Base-by-base conservation (phyloP, 2,888 invertebrate species). In the Aspidiotus rigidus region DNA sequence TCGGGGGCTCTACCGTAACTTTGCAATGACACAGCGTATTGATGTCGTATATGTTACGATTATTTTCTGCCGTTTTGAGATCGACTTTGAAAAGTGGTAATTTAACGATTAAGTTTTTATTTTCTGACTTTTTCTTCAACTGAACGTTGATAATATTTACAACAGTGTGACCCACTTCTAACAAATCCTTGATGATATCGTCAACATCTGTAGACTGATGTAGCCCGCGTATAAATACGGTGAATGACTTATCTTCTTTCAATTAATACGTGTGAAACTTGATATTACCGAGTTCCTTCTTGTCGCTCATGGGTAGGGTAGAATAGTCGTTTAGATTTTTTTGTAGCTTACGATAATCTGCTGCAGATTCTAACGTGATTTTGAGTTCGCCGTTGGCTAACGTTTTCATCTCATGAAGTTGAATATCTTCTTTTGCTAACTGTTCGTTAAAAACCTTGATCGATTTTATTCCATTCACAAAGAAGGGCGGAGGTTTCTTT, bases 401-500 rank as follows among this genome's bases (percentile, higher is more conserved):
- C 10, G 57, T 16, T 57, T 6, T 57, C 57, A 57, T 57, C 17
- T 57, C 57, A 57, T 49, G 16, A 15, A 7, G 57, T 10, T 57
- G 10, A 57, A 16, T n/a, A 10, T 57, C 57, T 11, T n/a, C 10
- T 57, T 57, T 57, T n/a, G 57, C 11, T 13, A 57, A 10, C 10
- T n/a, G 17, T 10, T 57, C 16, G 57, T 57, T 17, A 57, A 57
- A 57, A n/a, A 57, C 17, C 15, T 57, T 57, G 15, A 57, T 15
- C 15, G 57, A 57, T 57, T 57, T 57, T n/a, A 57, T 57, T n/a
- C 16, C 57, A 15, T 15, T 17, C 10, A 57, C 17, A 16, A 57
- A 57, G 16, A 57, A 57, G 10, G 57, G 57, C 10, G 57, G 57
- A n/a, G 57, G 57, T 57, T 57, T 57, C 57, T 15, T 57, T 17